Conservation (phyloP, 2,888 invertebrate species). For the Orthonevra nobilis region DNA sequence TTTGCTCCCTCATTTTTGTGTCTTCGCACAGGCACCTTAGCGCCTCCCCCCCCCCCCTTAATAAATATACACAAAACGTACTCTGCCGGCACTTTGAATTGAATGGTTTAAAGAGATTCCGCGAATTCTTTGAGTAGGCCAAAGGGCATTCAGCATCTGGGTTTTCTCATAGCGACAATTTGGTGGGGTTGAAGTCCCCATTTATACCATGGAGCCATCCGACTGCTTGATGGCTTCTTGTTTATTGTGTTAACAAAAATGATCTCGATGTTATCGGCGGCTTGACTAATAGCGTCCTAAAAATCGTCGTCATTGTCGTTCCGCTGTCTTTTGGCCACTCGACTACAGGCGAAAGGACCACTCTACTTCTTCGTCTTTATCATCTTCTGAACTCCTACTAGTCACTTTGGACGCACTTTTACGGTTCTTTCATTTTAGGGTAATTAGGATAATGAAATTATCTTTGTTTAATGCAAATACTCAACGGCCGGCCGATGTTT, state of each 20-base stretch:
- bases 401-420: constrained; percentile 38
- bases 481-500: no score
- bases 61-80: constrained; percentile 49
- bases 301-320: constrained; percentile 16
- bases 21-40: constrained; percentile 26
- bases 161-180: not conserved
- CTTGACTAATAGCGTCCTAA: constrained; percentile 32
- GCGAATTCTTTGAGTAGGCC: not conserved
- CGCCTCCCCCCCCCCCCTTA: constrained; percentile 20
- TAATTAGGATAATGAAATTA: constrained; percentile 65
- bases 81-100: constrained; percentile 18
- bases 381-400: constrained; percentile 28
- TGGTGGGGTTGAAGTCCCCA: not conserved
- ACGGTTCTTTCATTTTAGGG: constrained; percentile 44
- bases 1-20: not conserved
- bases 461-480: constrained; percentile 49
- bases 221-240: constrained; percentile 49
- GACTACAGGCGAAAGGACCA: not conserved
- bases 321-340: not conserved
- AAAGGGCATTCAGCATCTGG: constrained; percentile 5
- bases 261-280: constrained; percentile 43
- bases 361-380: not conserved
- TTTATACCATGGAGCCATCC: constrained; percentile 12
- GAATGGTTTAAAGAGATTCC: constrained; percentile 30
- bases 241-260: constrained; percentile 52